phyloP scores from a whole-genome alignment of 2,113 vertebrate species.

The Morone saxatilis region DNA sequence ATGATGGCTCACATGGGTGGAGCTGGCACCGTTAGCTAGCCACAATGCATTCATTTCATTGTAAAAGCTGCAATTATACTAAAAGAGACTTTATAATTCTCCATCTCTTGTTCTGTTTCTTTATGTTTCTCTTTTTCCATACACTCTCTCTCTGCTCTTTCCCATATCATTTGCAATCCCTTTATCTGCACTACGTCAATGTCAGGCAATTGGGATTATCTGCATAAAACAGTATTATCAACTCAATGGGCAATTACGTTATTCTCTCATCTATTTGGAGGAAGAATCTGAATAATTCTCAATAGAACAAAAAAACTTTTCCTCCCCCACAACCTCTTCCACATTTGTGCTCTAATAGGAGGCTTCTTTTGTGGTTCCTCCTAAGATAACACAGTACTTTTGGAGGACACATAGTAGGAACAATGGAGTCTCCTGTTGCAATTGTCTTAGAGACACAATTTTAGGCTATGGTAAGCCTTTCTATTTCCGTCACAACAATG shows the following conservation, averaged over 20 bases:
- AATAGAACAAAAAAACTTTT: slow-evolving; percentile 34
- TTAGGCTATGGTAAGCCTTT: neutral
- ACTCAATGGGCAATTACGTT: slow-evolving; percentile 96
- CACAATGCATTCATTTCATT: slow-evolving; percentile 92
- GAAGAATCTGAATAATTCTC: slow-evolving; percentile 54
- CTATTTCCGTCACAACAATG: slow-evolving; percentile 34
- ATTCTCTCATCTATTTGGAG: slow-evolving; percentile 88
- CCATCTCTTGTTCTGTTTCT: slow-evolving; percentile 62
- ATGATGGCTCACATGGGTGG: slow-evolving; percentile 72
- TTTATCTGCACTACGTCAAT: slow-evolving; percentile 89
- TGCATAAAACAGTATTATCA: slow-evolving; percentile 94
- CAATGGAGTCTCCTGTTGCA: slow-evolving; percentile 19
- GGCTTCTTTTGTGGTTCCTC: slow-evolving; percentile 39
- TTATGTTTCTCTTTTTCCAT: slow-evolving; percentile 47
- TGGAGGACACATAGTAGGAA: slow-evolving; percentile 25
- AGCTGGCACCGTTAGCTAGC: slow-evolving; percentile 62
- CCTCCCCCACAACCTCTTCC: slow-evolving; percentile 18
- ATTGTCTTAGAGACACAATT: neutral
- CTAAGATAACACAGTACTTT: slow-evolving; percentile 19
- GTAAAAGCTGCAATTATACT: slow-evolving; percentile 96
- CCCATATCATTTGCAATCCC: slow-evolving; percentile 77
- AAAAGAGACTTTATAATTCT: slow-evolving; percentile 81
- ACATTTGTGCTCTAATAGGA: slow-evolving; percentile 53
- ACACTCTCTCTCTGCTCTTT: slow-evolving; percentile 20
- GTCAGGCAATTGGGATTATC: slow-evolving; percentile 93